Conservation (phyloP, 2,888 invertebrate species). For the Koerneria pararmatus region DNA sequence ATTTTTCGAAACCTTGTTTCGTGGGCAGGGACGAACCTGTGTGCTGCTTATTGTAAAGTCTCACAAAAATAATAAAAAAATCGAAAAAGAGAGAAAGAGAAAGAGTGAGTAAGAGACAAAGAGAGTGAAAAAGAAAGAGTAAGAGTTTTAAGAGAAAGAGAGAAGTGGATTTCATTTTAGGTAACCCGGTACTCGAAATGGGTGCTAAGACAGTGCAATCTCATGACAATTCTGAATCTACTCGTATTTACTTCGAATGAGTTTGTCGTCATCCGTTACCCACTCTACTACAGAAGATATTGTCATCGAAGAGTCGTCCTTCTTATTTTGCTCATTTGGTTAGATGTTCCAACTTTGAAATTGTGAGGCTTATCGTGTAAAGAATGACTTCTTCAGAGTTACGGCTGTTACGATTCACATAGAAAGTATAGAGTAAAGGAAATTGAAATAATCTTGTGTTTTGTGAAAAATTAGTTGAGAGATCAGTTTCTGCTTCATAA, state of each 20-base stretch:
- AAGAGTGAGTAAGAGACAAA: neutral
- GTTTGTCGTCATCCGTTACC: conserved; percentile 46
- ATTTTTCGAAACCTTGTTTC: neutral
- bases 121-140: neutral
- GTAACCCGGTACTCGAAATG: conserved; percentile 49
- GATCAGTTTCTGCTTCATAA: too few relatives aligned
- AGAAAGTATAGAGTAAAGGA: too few relatives aligned
- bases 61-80: too few relatives aligned
- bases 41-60: too few relatives aligned
- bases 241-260: conserved; percentile 59
- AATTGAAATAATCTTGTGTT: too few relatives aligned
- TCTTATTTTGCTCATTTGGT: conserved; percentile 47
- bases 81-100: too few relatives aligned
- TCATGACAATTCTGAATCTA: conserved; percentile 58
- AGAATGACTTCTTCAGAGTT: too few relatives aligned
- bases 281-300: conserved; percentile 57
- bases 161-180: conserved; percentile 33
- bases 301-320: conserved; percentile 32
- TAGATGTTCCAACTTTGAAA: too few relatives aligned
- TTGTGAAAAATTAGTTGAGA: too few relatives aligned
- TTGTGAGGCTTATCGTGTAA: neutral
- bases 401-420: too few relatives aligned
- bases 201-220: conserved; percentile 53
- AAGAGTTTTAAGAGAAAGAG: neutral
- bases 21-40: too few relatives aligned